phyloP scores from a whole-genome alignment of 2,888 invertebrate species.

The Oxyteleia sp. region DNA sequence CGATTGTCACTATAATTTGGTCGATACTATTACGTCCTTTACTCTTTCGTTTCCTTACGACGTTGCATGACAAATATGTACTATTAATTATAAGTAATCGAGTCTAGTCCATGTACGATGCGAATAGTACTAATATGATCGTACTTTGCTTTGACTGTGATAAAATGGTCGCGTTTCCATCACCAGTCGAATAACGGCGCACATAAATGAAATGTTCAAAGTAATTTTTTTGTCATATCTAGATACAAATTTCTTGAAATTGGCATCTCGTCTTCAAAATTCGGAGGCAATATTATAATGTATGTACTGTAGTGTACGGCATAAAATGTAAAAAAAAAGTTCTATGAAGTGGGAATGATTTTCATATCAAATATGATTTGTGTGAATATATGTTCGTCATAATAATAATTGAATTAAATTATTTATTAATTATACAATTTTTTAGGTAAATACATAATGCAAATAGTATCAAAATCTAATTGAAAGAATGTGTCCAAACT shows the following conservation, averaged over 20 bases:
- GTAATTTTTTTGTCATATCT: slow-evolving; percentile 29
- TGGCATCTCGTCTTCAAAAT: slow-evolving; percentile 67
- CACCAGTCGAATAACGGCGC: slow-evolving; percentile 67
- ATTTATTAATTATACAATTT: too few relatives aligned
- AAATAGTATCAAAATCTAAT: too few relatives aligned
- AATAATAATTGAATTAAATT: too few relatives aligned
- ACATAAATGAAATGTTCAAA: slow-evolving; percentile 35
- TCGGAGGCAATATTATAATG: too few relatives aligned
- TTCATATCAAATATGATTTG: too few relatives aligned
- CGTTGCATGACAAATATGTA: slow-evolving; percentile 82
- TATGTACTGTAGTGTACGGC: too few relatives aligned
- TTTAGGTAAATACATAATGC: too few relatives aligned
- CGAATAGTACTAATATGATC: slow-evolving; percentile 80
- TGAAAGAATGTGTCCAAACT: too few relatives aligned
- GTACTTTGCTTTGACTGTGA: slow-evolving; percentile 85
- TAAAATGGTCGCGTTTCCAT: slow-evolving; percentile 79
- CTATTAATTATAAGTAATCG: slow-evolving; percentile 86
- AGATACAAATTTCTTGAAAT: slow-evolving; percentile 48
- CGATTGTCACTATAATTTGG: slow-evolving; percentile 65
- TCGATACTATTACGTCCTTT: slow-evolving; percentile 69
- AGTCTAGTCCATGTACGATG: slow-evolving; percentile 87
- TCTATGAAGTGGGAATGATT: too few relatives aligned
- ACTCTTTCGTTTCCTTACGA: slow-evolving; percentile 80
- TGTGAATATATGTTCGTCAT: too few relatives aligned
- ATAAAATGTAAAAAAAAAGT: too few relatives aligned